A percentile compares a stretch with the other conserved stretches of the same genome.
Evolutionary conservation across 2,888 invertebrate genomes (phyloP).

Genomic region (Galerucella calmariensis): DNA sequence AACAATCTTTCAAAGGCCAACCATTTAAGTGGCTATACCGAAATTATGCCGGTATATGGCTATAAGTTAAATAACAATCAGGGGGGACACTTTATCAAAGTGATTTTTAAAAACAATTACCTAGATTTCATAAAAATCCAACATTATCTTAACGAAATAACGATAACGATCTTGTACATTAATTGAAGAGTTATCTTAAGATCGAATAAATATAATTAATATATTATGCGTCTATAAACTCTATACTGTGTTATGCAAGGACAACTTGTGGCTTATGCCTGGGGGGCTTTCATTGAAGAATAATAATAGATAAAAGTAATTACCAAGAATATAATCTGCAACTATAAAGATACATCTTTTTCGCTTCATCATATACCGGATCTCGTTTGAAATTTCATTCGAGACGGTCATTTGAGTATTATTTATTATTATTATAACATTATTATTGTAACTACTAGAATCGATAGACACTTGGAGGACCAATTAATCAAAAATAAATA

Average conservation of each 20-base stretch:
- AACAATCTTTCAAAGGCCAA: no score
- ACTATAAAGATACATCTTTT: slow-evolving; percentile 7
- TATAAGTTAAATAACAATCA: no score
- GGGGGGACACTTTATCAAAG: no score
- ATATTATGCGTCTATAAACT: slow-evolving; percentile 3
- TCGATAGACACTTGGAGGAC: background rate
- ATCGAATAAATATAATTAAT: slow-evolving; percentile 11
- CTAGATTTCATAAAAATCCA: no score
- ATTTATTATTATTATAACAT: slow-evolving; percentile 6
- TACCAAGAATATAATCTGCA: slow-evolving; percentile 13
- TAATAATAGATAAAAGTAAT: slow-evolving; percentile 21
- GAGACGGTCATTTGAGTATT: background rate
- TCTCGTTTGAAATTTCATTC: slow-evolving; percentile 9
- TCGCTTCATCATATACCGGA: slow-evolving; percentile 11
- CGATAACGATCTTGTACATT: background rate
- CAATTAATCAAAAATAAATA: background rate
- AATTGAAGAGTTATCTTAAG: slow-evolving; percentile 3
- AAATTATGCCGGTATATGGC: no score
- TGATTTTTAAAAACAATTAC: no score
- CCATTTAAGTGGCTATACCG: no score
- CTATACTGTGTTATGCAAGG: slow-evolving; percentile 17
- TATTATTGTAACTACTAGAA: background rate
- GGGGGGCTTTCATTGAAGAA: slow-evolving; percentile 21
- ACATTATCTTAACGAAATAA: background rate
- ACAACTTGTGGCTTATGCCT: slow-evolving; percentile 22